Evolutionary conservation across 1,140 invertebrate species (phyloP).

Genomic region (Lucilia sericata): DNA sequence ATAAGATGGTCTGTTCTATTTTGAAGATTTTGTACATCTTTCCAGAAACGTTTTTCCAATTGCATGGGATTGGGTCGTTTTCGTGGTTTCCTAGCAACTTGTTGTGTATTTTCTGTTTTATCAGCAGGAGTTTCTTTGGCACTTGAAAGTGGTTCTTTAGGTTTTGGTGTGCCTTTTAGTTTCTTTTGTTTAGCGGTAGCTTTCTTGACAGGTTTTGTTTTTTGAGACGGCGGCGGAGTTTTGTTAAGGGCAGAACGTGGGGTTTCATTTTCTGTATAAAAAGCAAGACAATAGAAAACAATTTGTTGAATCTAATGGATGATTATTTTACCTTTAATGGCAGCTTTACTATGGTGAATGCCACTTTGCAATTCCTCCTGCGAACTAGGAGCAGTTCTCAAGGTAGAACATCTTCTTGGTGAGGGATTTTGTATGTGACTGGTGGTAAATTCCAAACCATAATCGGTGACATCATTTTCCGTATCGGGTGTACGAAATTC

Average conservation of each 20-base stretch:
- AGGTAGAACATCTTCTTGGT: slow-evolving; percentile 4
- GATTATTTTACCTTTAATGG: too few relatives aligned
- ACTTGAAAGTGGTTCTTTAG: not conserved
- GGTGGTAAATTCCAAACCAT: slow-evolving; percentile 56
- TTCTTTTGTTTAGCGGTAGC: not conserved
- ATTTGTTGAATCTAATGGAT: too few relatives aligned
- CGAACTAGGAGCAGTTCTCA: not conserved
- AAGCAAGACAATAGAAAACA: too few relatives aligned
- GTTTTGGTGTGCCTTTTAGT: not conserved
- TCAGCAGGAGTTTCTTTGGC: not conserved
- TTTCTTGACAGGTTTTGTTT: not conserved
- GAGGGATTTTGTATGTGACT: slow-evolving; percentile 42
- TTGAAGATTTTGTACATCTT: slow-evolving; percentile 1
- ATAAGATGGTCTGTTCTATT: slow-evolving; percentile 51
- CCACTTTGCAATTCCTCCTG: slow-evolving; percentile 4
- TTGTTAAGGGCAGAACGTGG: too few relatives aligned
- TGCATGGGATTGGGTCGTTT: slow-evolving; percentile 28
- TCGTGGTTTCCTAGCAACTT: not conserved
- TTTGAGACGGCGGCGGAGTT: not conserved
- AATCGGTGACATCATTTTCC: slow-evolving; percentile 53
- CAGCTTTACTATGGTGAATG: too few relatives aligned
- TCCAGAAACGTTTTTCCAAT: not conserved
- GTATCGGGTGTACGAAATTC: slow-evolving; percentile 45
- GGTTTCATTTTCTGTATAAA: too few relatives aligned
- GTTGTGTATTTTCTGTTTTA: not conserved